Base-by-base conservation (phyloP, 2,888 invertebrate species). In the Standfussiana lucernea region DNA sequence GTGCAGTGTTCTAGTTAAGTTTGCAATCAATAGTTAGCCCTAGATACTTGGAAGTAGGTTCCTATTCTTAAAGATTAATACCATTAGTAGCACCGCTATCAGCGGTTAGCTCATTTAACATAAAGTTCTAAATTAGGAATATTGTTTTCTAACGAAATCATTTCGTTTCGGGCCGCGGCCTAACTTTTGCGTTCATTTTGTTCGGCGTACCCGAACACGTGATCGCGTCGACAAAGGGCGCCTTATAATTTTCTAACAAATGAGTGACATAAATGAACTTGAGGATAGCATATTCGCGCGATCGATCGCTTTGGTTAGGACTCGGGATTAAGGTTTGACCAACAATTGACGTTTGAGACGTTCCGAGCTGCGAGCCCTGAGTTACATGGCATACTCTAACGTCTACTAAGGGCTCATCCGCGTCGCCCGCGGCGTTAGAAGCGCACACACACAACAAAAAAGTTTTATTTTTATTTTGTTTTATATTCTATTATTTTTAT, bases 1-100 rank as follows among this genome's bases (percentile, higher is more conserved):
- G 6, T 47, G 66, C 61, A 35, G 24, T 61, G n/a, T 1, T 35
- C 40, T 8, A 78, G 68, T 61, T 77, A 77, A 66, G 56, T 66
- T 77, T 66, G 40, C 35, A 8, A 66, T 61, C 32, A 11, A 37
- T 59, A 47, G 65, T 32, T 77, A 56, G 37, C 37, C 2, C 18
- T 74, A 72, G n/a, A 72, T 37, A 45, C 28, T 59, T 37, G 15
- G 21, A 32, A 56, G 61, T 61, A 40, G 13, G 61, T n/a, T 42
- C 21, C 21, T 47, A 72, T 24, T 50, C 42, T 15, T 42, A 64
- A 15, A 45, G 32, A 53, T 32, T 50, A 37, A 32, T 40, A 24
- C 40, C 37, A 15, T n/a, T 50, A 15, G 40, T 40, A 75, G n/a
- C 40, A 59, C 6, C 10, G 40, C n/a, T 24, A 45, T 40, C 32